A percentile compares a stretch with the other conserved stretches of the same genome.
These are phyloP conservation scores for Drosophila orena DNA, from an alignment of 1,140 invertebrate species.

Conservation along the genomic window DNA sequence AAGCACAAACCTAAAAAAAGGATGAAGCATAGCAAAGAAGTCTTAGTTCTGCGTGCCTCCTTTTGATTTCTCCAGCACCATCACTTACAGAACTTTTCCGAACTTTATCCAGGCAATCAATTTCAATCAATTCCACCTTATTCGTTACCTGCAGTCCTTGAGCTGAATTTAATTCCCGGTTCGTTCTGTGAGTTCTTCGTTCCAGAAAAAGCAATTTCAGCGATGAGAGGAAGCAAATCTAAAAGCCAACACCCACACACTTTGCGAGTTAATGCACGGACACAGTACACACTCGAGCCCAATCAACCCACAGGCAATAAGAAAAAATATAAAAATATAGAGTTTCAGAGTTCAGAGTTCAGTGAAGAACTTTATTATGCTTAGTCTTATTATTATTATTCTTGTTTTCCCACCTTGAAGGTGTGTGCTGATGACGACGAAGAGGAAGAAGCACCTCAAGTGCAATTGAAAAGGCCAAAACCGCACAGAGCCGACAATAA, in stretches of 20 bases:
- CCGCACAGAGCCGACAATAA: constrained; percentile 29
- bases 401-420: constrained; percentile 49
- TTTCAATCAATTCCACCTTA: constrained; percentile 40
- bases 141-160: constrained; percentile 18
- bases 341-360: constrained; percentile 19
- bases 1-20: not conserved
- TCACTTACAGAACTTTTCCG: too few relatives aligned
- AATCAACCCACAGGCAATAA: constrained; percentile 60
- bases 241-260: constrained; percentile 31
- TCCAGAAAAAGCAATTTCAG: constrained; percentile 28
- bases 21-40: not conserved
- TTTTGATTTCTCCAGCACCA: too few relatives aligned
- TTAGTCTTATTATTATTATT: constrained; percentile 41
- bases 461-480: constrained; percentile 69
- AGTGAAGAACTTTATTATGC: constrained; percentile 60
- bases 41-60: too few relatives aligned
- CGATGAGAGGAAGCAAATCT: constrained; percentile 44
- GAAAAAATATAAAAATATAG: constrained; percentile 31
- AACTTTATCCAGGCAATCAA: constrained; percentile 39
- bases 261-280: not conserved
- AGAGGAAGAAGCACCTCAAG: constrained; percentile 65
- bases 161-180: constrained; percentile 15
- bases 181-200: not conserved
- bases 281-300: constrained; percentile 10
- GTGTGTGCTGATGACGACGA: constrained; percentile 43